Conservation (phyloP, 2,888 invertebrate genomes). For the Dryomyza anilis region DNA sequence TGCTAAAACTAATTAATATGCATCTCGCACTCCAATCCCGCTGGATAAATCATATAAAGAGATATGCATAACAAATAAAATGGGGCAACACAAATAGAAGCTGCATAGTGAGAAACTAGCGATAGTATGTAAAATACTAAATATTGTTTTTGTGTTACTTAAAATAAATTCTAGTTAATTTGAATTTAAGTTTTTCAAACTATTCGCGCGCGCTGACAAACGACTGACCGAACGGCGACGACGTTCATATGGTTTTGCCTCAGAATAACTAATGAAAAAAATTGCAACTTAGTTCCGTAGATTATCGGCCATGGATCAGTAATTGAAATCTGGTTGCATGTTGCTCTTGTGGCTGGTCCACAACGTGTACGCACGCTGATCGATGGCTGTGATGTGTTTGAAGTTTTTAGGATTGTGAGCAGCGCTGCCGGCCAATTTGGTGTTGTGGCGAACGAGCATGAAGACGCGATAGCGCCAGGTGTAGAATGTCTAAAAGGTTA, state of each 20-base stretch:
- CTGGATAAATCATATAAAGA: background rate
- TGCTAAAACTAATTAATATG: conserved; percentile 3
- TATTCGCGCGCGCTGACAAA: no score
- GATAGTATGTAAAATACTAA: no score
- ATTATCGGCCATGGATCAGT: background rate
- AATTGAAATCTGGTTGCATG: conserved; percentile 43
- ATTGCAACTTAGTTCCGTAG: no score
- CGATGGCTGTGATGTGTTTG: conserved; percentile 53
- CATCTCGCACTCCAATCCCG: background rate
- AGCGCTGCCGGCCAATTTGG: conserved; percentile 52
- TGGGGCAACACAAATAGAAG: background rate
- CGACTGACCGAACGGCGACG: no score
- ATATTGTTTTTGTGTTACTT: no score
- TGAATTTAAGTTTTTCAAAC: no score
- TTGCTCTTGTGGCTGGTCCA: conserved; percentile 56
- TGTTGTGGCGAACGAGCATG: conserved; percentile 55
- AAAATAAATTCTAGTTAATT: no score
- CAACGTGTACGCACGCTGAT: conserved; percentile 55
- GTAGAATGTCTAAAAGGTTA: conserved; percentile 46
- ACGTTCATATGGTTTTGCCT: background rate
- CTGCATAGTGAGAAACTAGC: conserved; percentile 7
- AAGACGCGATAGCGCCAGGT: conserved; percentile 56
- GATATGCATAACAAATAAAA: background rate
- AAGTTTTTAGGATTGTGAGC: conserved; percentile 54
- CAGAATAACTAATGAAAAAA: no score